Evolutionary conservation across 2,797 vertebrate genomes (phyloP).

Genomic region (Lepilemur ruficaudatus): DNA sequence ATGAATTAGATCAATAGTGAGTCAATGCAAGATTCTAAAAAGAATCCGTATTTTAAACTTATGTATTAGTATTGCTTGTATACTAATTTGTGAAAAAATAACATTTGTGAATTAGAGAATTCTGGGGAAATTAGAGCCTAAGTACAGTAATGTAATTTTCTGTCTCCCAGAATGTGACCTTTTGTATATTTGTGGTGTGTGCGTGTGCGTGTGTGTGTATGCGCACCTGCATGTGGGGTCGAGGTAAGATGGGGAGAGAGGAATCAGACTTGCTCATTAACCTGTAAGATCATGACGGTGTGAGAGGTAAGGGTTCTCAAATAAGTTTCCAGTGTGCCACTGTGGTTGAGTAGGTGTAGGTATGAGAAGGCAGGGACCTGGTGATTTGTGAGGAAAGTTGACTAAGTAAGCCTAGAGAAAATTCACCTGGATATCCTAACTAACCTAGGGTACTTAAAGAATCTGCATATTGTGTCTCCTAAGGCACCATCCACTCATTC

Average conservation of each 20-base stretch:
- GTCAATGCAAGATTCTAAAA: neutral
- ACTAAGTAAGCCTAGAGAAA: neutral
- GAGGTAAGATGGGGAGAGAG: neutral
- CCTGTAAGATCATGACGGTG: neutral
- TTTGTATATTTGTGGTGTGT: neutral
- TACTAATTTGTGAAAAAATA: neutral
- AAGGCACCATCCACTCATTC: neutral
- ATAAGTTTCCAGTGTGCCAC: neutral
- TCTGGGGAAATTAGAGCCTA: neutral
- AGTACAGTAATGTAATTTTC: neutral
- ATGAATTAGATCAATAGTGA: neutral
- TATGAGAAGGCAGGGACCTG: neutral
- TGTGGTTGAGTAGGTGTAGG: neutral
- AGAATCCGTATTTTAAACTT: neutral
- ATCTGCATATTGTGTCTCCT: neutral
- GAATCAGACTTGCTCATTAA: neutral
- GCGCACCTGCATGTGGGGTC: neutral
- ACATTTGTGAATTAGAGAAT: neutral
- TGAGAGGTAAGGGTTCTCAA: neutral
- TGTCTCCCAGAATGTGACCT: neutral
- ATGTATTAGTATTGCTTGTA: neutral
- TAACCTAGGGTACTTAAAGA: neutral
- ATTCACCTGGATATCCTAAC: neutral
- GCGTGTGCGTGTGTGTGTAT: rapidly evolving
- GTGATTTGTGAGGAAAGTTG: neutral